Conservation (phyloP, 2,888 invertebrate genomes). For the Pardosa pseudoannulata region DNA sequence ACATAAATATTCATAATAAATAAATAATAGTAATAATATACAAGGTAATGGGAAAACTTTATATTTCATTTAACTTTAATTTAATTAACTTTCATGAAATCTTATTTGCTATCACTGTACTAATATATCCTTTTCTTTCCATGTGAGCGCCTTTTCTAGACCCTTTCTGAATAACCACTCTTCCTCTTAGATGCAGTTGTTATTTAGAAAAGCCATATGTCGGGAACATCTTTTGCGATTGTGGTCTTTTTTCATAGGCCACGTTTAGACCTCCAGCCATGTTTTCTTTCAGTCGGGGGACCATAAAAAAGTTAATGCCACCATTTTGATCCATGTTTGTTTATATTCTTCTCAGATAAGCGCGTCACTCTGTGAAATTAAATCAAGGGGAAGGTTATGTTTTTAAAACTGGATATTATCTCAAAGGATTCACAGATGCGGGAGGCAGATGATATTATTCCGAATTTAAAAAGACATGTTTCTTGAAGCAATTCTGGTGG, state of each 20-base stretch:
- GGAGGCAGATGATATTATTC: too few species aligned
- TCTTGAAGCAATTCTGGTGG: too few species aligned
- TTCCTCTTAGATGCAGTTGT: neutral
- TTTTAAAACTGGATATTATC: neutral
- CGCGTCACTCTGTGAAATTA: constrained; percentile 38
- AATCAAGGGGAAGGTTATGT: constrained; percentile 16
- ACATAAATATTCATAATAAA: too few species aligned
- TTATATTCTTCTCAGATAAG: neutral
- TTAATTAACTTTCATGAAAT: too few species aligned
- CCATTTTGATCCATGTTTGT: constrained; percentile 34
- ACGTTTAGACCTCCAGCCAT: neutral
- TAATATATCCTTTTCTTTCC: too few species aligned
- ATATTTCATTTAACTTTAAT: too few species aligned
- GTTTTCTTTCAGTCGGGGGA: constrained; percentile 32
- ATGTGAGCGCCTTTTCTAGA: neutral
- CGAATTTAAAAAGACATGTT: too few species aligned
- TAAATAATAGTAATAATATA: too few species aligned
- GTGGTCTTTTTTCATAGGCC: neutral
- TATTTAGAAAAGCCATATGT: neutral
- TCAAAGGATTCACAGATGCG: too few species aligned
- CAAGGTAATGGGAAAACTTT: too few species aligned
- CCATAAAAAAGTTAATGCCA: constrained; percentile 56
- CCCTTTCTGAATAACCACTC: neutral
- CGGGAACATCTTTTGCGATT: neutral
- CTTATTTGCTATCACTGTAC: too few species aligned